Base-by-base conservation (phyloP, 1,140 invertebrate genomes). In the Drosophila subobscura region DNA sequence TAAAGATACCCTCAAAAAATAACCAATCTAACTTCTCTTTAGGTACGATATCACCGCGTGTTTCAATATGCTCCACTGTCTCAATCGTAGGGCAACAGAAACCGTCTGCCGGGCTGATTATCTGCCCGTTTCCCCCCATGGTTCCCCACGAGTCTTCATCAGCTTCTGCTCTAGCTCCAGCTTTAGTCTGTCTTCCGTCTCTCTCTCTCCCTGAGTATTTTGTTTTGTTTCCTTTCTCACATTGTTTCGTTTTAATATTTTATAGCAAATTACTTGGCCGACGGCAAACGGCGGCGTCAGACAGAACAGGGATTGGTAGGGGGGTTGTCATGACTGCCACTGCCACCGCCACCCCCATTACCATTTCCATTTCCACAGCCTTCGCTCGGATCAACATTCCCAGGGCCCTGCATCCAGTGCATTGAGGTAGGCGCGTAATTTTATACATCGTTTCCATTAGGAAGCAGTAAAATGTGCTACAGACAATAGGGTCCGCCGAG, bases 211-310 rank as follows among this genome's bases (percentile, higher is more conserved):
- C 53, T 33, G 42, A 37, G 33, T 72, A 42, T 61, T 78, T 74
- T 75, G 52, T 71, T 77, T 78, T 74, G 74, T 75, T 83, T 77
- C 61, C 79, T 75, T 67, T 83, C 44, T 41, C 57, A 74, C 79
- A 77, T 83, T 83, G 71, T 75, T 79, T 79, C 65, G 61, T 55
- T 84, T 84, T 79, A 84, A 76, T 84, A 65, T 79, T 75, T 67
- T 71, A 77, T 77, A 52, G 70, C 72, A 68, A 77, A 73, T 77
- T 79, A 73, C 70, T 59, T 59, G 63, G 50, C 8, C 37, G 54
- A 14, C 3, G 33, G 33, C 33, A 37, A 37, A 8, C 3, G 33
- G 33, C 33, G 33, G 33, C 10, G 33, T 37, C 33, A 37, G 56
- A 33, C 51, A 54, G 33, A 8, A 12, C 16, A n/a, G 50, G 47